Conservation (phyloP, 92 coral and sea anemone species). For the Bergia sp. region DNA sequence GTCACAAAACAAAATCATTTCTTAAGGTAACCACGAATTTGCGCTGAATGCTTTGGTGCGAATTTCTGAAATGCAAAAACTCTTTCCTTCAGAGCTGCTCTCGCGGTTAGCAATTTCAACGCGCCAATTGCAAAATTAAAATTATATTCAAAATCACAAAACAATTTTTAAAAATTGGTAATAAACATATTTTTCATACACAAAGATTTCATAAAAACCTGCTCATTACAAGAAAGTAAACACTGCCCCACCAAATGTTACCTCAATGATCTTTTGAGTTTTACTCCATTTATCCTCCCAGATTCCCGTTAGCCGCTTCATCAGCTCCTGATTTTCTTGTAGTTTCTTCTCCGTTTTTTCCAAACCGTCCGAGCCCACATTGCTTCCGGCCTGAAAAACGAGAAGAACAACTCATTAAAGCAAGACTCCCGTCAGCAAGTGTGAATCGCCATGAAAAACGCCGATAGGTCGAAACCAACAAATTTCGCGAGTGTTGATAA, state of each 20-base stretch:
- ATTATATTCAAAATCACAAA: background rate
- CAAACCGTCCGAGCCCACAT: conserved; percentile 46
- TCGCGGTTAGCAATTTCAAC: background rate
- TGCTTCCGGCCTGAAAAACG: conserved; percentile 59
- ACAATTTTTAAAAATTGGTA: background rate
- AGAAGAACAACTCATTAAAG: background rate
- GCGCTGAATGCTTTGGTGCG: background rate
- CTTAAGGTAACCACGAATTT: background rate
- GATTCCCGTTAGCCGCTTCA: conserved; percentile 95
- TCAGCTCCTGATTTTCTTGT: conserved; percentile 89
- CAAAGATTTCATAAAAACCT: conserved; percentile 2
- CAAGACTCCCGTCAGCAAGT: background rate
- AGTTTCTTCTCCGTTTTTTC: conserved; percentile 88
- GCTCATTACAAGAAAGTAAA: background rate
- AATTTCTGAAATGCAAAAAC: background rate
- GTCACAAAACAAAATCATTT: background rate
- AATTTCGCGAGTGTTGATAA: background rate
- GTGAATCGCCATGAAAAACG: conserved; percentile 1
- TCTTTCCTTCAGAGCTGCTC: background rate
- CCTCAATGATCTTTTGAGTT: conserved; percentile 97
- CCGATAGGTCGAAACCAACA: background rate
- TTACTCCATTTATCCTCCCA: conserved; percentile 99
- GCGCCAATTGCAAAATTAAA: conserved; percentile 1
- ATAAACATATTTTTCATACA: conserved; percentile 9
- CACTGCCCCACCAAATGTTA: conserved; percentile 16